A percentile compares a stretch with the other conserved stretches of the same genome.
Evolutionary conservation across 2,888 invertebrate species (phyloP).

Genomic region (Drosophila neoperkinsi): DNA sequence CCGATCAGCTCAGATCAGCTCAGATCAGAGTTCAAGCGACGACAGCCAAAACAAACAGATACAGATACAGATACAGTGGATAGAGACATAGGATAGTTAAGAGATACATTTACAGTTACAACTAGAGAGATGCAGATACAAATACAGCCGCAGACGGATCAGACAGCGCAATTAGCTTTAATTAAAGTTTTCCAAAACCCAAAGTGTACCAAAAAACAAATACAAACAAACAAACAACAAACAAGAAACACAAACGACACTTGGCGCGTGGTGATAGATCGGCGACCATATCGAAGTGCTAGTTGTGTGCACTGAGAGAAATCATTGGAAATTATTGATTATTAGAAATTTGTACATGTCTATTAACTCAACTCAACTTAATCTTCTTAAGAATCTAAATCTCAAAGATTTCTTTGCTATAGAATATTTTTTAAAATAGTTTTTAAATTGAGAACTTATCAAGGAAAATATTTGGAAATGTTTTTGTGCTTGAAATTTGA

Average conservation of each 20-base stretch:
- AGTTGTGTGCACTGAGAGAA: slow-evolving; percentile 43
- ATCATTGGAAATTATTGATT: not conserved
- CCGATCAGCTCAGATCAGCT: slow-evolving; percentile 23
- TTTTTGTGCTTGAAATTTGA: not conserved
- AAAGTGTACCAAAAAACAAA: slow-evolving; percentile 63
- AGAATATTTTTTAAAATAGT: not conserved
- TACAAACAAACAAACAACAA: not conserved
- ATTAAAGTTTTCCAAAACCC: slow-evolving; percentile 74
- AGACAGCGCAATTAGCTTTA: slow-evolving; percentile 60
- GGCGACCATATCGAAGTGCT: slow-evolving; percentile 32
- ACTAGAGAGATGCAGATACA: slow-evolving; percentile 21
- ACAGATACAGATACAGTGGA: not conserved
- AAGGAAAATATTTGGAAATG: not conserved
- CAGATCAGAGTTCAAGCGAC: slow-evolving; percentile 59
- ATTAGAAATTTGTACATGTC: no score
- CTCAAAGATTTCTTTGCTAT: fast-evolving
- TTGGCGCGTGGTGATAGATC: slow-evolving; percentile 79
- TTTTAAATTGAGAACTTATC: not conserved
- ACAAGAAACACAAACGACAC: slow-evolving; percentile 36
- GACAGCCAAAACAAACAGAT: slow-evolving; percentile 59
- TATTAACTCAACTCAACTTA: no score
- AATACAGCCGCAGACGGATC: slow-evolving; percentile 39
- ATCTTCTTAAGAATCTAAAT: not conserved
- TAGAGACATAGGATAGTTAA: slow-evolving; percentile 24
- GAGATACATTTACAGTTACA: slow-evolving; percentile 33